Evolutionary conservation across 2,113 vertebrate genomes (phyloP).

Genomic region (Rhynchomys soricoides): DNA sequence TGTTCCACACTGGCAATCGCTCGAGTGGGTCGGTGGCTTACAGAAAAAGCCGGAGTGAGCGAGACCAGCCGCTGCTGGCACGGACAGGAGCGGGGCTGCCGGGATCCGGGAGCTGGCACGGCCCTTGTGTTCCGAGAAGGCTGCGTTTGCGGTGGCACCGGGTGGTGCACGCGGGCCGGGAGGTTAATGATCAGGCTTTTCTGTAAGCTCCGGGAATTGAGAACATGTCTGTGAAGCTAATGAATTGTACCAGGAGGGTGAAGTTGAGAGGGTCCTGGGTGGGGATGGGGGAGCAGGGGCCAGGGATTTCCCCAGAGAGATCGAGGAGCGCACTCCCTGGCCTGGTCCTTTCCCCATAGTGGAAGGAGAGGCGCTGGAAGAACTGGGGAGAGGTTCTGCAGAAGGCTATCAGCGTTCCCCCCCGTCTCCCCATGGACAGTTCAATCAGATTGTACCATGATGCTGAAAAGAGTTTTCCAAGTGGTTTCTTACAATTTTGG

Average conservation of each 20-base stretch:
- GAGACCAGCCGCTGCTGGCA: not conserved
- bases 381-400: no score
- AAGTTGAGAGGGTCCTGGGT: not conserved
- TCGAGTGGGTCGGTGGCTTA: not conserved
- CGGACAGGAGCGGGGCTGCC: not conserved
- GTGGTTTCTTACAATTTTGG: not conserved
- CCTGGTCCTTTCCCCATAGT: not conserved
- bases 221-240: not conserved
- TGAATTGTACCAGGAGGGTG: not conserved
- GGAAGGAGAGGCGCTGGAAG: not conserved
- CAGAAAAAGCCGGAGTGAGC: not conserved
- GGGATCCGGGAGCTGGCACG: not conserved
- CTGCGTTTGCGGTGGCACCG: not conserved
- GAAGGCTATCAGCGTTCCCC: not conserved
- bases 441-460: not conserved
- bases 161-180: not conserved
- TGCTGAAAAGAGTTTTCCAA: not conserved
- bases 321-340: no score
- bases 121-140: not conserved
- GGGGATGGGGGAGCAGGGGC: accelerated
- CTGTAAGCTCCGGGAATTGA: not conserved
- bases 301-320: not conserved
- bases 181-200: not conserved
- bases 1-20: not conserved
- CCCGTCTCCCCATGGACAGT: not conserved